Base-by-base conservation (phyloP, 2,113 vertebrate species). In the Sciurus niger region DNA sequence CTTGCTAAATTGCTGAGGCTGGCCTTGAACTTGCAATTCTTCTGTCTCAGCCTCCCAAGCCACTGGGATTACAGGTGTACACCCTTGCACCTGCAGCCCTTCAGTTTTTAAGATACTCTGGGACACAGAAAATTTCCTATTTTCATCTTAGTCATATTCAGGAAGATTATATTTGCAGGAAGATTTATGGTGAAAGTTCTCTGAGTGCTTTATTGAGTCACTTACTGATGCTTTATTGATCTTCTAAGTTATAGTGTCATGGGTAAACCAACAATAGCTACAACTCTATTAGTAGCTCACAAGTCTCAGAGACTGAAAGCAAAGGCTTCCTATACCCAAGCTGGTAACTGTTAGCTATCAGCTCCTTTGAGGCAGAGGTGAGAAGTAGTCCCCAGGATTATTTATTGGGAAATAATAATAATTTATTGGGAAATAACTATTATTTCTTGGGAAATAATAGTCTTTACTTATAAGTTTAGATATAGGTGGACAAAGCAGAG, bases 51-150 rank as follows among this genome's bases (percentile, higher is more conserved):
- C 55, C 17, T 55, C 55, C 18, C 53, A 55, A 55, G 53, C 17
- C 17, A 17, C 55, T 55, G 55, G 55, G 18, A 55, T 55, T 55
- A 55, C 6, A 55, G 55, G 18, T 17, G 18, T 20, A 5, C 18
- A 1, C 18, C 55, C 18, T 17, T 6, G 18, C 18, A 18, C 18
- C 55, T 18, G 18, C 68, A 1, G 30, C 25, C 53, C 6, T 76
- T 82, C 65, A 74, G 53, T 40, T 93, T 93, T 88, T 67, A 84
- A 78, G 48, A 51, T 58, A 20, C 51, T 89, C 80, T 53, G 76
- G 73, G 73, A 84, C 84, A 80, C 25, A 91, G 51, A 93, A 34
- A 34, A 60, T 30, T 84, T 51, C 46, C 40, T 95, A 5, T 73
- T 79, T 43, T 90, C 40, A 88, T 14, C 13, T 53, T 74, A 34